Evolutionary conservation across 1,140 invertebrate genomes (phyloP).

Genomic region (Drosophila punjabiensis): DNA sequence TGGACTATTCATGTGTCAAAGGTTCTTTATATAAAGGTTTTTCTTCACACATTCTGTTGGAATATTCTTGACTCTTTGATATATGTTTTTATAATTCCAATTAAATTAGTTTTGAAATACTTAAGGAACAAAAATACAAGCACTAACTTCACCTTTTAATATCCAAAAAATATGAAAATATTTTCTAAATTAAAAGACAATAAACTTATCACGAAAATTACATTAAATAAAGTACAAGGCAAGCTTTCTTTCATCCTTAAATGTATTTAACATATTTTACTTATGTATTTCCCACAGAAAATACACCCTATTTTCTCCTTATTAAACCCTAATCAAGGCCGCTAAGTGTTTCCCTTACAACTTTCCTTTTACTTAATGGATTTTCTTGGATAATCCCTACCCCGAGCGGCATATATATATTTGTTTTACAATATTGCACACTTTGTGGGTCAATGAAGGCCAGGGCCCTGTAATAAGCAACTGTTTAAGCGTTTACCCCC

Average conservation of each 20-base stretch:
- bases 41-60: neutral
- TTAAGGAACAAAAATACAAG: neutral
- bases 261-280: neutral
- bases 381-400: slow-evolving; percentile 39
- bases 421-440: slow-evolving; percentile 40
- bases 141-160: neutral
- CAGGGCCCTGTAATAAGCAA: slow-evolving; percentile 51
- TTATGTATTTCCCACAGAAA: slow-evolving; percentile 19
- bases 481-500: slow-evolving; percentile 64
- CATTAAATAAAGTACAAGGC: neutral
- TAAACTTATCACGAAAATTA: neutral
- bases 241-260: slow-evolving; percentile 9
- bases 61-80: neutral
- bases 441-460: slow-evolving; percentile 34
- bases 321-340: slow-evolving; percentile 32
- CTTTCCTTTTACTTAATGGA: slow-evolving; percentile 43
- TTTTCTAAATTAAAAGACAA: neutral
- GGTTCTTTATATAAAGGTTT: slow-evolving; percentile 8
- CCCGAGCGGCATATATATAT: slow-evolving; percentile 18
- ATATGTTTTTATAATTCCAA: neutral
- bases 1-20: slow-evolving; percentile 33
- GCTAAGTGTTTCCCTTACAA: slow-evolving; percentile 32
- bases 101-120: neutral
- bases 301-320: neutral
- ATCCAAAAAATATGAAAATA: too few species aligned